phyloP scores from a whole-genome alignment of 2,113 vertebrate species.

The Thalassoma bifasciatum region DNA sequence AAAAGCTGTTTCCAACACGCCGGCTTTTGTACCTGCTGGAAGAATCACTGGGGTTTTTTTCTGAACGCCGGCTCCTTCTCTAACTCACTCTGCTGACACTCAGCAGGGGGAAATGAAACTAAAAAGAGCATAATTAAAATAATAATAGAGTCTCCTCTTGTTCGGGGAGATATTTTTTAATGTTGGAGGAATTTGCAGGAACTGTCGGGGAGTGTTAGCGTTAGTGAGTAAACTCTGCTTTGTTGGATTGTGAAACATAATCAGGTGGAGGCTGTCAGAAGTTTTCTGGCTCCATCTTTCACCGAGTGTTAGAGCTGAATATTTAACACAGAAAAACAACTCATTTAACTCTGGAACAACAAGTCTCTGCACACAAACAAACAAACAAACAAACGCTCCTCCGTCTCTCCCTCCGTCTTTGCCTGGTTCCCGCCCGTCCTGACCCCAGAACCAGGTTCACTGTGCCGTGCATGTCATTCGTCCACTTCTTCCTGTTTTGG shows the following conservation, averaged over 20 bases:
- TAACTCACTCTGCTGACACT: constrained; percentile 52
- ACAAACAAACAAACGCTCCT: constrained; percentile 29
- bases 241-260: constrained; percentile 67
- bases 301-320: constrained; percentile 63
- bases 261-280: constrained; percentile 72
- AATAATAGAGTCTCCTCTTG: constrained; percentile 74
- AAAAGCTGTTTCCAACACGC: constrained; percentile 79
- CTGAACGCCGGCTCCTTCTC: constrained; percentile 53
- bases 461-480: constrained; percentile 58
- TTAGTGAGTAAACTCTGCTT: constrained; percentile 69
- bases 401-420: constrained; percentile 21
- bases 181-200: constrained; percentile 63
- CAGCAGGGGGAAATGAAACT: constrained; percentile 69
- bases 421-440: too few relatives aligned
- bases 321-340: constrained; percentile 63
- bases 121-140: constrained; percentile 81
- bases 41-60: constrained; percentile 81
- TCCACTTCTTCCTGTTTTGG: constrained; percentile 64
- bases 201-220: constrained; percentile 68
- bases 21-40: constrained; percentile 80
- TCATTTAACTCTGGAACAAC: constrained; percentile 43
- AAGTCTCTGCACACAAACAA: not conserved
- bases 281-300: constrained; percentile 47
- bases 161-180: constrained; percentile 61
- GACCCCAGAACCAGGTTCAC: constrained; percentile 57